Evolutionary conservation across 1,140 invertebrate genomes (phyloP).

Genomic region (Euwallacea similis): DNA sequence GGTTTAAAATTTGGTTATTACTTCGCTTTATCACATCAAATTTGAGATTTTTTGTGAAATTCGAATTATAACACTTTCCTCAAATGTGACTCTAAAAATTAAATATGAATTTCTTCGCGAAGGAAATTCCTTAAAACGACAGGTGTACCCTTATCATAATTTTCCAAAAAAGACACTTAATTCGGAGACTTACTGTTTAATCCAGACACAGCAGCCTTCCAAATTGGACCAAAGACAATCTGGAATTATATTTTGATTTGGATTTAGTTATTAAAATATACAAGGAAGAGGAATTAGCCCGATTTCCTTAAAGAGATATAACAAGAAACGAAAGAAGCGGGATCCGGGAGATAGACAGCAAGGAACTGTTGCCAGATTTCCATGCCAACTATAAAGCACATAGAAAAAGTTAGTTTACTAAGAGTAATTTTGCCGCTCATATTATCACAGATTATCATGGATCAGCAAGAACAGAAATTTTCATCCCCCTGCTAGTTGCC

Average conservation of each 20-base stretch:
- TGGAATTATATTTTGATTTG: constrained; percentile 52
- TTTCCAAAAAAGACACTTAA: constrained; percentile 34
- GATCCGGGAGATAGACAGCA: constrained; percentile 31
- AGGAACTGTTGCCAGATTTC: constrained; percentile 47
- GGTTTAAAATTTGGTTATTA: too few relatives aligned
- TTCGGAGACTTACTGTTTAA: constrained; percentile 34
- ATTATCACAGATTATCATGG: neutral
- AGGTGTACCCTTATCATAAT: constrained; percentile 26
- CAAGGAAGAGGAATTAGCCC: constrained; percentile 50
- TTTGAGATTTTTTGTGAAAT: too few relatives aligned
- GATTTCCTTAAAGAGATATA: constrained; percentile 46
- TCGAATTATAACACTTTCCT: too few relatives aligned
- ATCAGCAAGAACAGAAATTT: too few relatives aligned
- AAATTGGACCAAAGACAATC: constrained; percentile 38
- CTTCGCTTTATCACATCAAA: too few relatives aligned
- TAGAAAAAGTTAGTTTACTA: neutral
- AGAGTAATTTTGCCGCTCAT: neutral
- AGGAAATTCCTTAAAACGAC: constrained; percentile 4
- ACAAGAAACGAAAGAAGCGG: constrained; percentile 42
- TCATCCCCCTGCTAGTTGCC: too few relatives aligned
- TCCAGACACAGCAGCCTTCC: constrained; percentile 27
- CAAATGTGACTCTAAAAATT: neutral
- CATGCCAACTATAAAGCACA: neutral
- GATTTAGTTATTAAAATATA: constrained; percentile 54
- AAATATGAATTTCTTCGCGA: neutral